These are phyloP conservation scores for Sarcophaga peregrina DNA, from an alignment of 1,140 invertebrate genomes.

Conservation along the genomic window DNA sequence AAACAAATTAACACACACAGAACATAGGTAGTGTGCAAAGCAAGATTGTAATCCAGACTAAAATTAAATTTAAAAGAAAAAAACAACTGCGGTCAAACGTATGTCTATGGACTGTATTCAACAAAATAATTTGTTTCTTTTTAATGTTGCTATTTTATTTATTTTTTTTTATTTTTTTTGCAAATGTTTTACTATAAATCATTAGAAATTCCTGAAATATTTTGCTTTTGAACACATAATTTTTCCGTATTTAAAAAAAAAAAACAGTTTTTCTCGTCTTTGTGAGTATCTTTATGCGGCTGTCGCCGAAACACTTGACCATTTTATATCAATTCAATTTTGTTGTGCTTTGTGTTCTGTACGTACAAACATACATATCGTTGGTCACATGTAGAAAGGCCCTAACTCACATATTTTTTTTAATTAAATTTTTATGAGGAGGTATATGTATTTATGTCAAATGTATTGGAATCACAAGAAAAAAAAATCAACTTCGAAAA, in stretches of 20 bases:
- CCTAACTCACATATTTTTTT: no score
- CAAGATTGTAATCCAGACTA: no score
- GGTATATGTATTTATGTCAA: no score
- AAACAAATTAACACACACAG: no score
- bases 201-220: conserved; percentile 1
- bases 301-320: conserved; percentile 31
- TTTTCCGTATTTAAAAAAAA: neutral
- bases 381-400: no score
- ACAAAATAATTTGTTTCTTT: neutral
- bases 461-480: no score
- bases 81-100: no score
- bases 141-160: neutral
- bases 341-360: neutral
- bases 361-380: neutral
- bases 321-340: conserved; percentile 35
- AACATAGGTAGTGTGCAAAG: no score
- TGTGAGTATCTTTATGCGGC: neutral
- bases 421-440: no score
- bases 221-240: neutral
- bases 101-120: no score
- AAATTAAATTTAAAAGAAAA: no score
- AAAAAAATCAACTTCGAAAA: no score
- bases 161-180: neutral
- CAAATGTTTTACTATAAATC: conserved; percentile 33
- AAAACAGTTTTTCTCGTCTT: neutral